Base-by-base conservation (phyloP, 2,113 vertebrate species). In the Pongo pygmaeus region DNA sequence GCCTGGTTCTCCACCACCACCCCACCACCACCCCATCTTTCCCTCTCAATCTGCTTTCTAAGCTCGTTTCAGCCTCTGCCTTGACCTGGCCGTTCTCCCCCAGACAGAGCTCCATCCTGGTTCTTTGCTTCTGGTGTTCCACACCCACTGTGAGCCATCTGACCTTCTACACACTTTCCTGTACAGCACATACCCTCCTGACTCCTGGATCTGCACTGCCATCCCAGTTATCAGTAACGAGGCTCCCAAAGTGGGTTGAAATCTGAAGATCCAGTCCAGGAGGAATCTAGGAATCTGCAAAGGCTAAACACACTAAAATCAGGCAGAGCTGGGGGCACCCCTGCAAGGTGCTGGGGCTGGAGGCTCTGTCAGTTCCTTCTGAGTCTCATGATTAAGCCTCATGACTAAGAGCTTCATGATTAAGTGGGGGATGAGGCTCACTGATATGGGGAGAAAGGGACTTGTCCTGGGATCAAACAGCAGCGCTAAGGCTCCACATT, bases 21-120 rank as follows among this genome's bases (percentile, higher is more conserved):
- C 8, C 0, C 0, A 0, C 2, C n/a, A 50, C 38, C 40, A 38
- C 11, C 6, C 32, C 30, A 3, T 57, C 64, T 27, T 35, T 52
- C 50, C 70, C 18, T 52, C 64, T 72, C 27, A 0, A 3, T 4
- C 25, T 3, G 7, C n/a, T 57, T 30, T 8, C 4, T 9, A 11
- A 27, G 25, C 80, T 89, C 18, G 0, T 7, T 59, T 74, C 74
- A 90, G 38, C 52, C 1, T 6, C 57, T 6, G 11, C 50, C 30
- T 23, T 25, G 32, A 23, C n/a, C 35, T 50, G 48, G 3, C 8
- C 5, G 40, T 9, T 57, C 22, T 74, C 30, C 38, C 52, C 40
- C 20, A 16, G 78, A 78, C 32, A 32, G 78, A 72, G 61, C 25
- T 27, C 69, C 46, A 1, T 0, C 46, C 55, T 23, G 18, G 35